phyloP scores from a whole-genome alignment of 2,888 invertebrate species.

The Volucella bombylans region DNA sequence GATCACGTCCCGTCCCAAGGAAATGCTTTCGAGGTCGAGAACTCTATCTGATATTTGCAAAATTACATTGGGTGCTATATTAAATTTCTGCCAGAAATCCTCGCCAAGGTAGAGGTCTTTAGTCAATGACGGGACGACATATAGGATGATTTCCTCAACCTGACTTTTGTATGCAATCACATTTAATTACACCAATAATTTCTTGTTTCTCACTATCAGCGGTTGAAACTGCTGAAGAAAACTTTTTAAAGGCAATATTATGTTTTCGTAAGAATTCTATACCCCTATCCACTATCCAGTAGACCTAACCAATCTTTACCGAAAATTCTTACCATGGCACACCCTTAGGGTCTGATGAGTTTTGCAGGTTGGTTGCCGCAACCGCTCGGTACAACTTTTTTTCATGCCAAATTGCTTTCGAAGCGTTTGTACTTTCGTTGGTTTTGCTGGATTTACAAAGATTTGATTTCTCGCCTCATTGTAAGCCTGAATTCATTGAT shows the following conservation, averaged over 20 bases:
- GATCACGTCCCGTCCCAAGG: no score
- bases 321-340: background rate
- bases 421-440: background rate
- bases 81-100: no score
- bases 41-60: no score
- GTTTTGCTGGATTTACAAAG: background rate
- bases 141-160: background rate
- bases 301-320: constrained; percentile 4
- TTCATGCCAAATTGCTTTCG: constrained; percentile 9
- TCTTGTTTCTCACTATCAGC: background rate
- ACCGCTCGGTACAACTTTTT: background rate
- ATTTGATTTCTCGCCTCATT: background rate
- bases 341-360: background rate
- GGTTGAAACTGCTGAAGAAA: background rate
- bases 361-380: background rate
- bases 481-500: background rate
- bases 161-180: background rate
- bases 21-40: no score
- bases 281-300: background rate
- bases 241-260: background rate
- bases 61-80: no score
- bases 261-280: background rate
- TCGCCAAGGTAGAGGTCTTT: no score
- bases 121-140: background rate
- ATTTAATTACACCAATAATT: background rate